These are phyloP conservation scores for Arizona elegans DNA, from an alignment of 2,113 vertebrate species.

Conservation along the genomic window DNA sequence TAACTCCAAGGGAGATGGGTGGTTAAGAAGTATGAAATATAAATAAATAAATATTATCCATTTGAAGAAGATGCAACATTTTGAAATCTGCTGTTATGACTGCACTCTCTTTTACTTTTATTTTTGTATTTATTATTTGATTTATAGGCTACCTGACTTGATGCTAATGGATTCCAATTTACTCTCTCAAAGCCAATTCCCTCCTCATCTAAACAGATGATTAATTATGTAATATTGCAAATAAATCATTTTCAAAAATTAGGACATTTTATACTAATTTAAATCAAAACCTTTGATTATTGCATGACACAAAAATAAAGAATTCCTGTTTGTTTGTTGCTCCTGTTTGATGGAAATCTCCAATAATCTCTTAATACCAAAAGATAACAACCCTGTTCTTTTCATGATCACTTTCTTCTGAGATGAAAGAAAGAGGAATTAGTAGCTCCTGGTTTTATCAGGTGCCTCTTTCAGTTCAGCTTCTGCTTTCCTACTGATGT, in stretches of 20 bases:
- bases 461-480: background rate
- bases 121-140: background rate
- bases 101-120: background rate
- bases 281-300: background rate
- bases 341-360: background rate
- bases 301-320: background rate
- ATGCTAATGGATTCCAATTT: background rate
- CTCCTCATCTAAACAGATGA: background rate
- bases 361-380: background rate
- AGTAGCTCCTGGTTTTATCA: background rate
- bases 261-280: background rate
- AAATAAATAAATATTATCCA: background rate
- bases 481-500: background rate
- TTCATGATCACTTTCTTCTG: background rate
- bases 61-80: background rate
- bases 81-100: background rate
- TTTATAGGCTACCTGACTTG: background rate
- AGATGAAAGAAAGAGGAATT: background rate
- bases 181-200: background rate
- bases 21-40: background rate
- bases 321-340: background rate
- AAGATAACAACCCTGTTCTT: background rate
- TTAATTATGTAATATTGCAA: constrained; percentile 6
- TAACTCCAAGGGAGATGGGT: background rate
- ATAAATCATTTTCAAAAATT: background rate